A percentile compares a stretch with the other conserved stretches of the same genome.
These are phyloP conservation scores for Drosophila seguyi DNA, from an alignment of 1,140 invertebrate genomes.

Conservation along the genomic window DNA sequence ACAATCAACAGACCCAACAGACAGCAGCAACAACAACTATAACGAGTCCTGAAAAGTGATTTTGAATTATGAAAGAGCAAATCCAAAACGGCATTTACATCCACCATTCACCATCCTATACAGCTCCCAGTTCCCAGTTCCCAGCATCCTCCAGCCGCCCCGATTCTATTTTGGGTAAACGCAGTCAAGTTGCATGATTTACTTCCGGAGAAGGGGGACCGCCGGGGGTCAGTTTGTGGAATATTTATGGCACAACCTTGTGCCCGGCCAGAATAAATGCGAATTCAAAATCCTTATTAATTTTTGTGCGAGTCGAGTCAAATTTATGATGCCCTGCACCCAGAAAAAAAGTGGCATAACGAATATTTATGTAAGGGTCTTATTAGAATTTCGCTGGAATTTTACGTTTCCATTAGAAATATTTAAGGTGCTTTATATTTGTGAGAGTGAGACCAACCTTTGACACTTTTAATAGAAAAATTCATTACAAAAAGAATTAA, in stretches of 20 bases:
- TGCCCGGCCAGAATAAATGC: constrained; percentile 30
- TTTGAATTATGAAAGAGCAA: constrained; percentile 80
- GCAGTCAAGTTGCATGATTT: constrained; percentile 77
- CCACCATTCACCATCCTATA: not conserved
- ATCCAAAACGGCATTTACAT: constrained; percentile 61
- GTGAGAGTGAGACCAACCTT: not conserved
- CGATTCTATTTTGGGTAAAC: constrained; percentile 45
- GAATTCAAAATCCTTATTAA: constrained; percentile 69
- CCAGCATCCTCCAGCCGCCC: not conserved
- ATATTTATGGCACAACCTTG: constrained; percentile 64
- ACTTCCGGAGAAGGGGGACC: constrained; percentile 54
- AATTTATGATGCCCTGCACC: constrained; percentile 57
- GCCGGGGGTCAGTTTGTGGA: constrained; percentile 47
- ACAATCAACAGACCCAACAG: constrained; percentile 41
- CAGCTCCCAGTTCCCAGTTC: not conserved
- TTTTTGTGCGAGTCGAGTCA: constrained; percentile 53
- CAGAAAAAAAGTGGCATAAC: not conserved
- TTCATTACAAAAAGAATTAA: not conserved
- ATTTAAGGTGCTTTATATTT: not conserved
- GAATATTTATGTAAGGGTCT: not conserved
- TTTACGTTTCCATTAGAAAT: not conserved
- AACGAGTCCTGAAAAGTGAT: constrained; percentile 69
- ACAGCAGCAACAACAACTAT: constrained; percentile 41
- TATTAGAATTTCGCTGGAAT: not conserved
- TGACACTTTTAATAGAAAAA: not conserved